Conservation (phyloP, 2,113 vertebrate species). For the Tragulus kanchil region DNA sequence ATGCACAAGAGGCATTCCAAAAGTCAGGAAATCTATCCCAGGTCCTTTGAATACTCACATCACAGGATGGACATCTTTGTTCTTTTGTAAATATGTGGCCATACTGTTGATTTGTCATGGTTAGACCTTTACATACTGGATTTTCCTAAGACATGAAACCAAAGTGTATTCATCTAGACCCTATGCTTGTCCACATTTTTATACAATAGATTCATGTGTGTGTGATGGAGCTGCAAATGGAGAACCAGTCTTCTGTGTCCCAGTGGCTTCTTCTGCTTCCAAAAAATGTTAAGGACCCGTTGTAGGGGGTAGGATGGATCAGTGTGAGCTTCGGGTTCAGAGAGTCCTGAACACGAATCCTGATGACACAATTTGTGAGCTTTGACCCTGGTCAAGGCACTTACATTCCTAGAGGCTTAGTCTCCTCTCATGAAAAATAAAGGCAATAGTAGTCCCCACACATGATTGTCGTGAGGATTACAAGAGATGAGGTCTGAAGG, state of each 20-base stretch:
- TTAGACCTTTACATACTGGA: neutral
- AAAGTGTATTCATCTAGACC: neutral
- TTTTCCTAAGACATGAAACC: neutral
- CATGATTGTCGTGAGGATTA: accelerated
- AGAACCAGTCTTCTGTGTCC: neutral
- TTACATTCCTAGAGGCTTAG: neutral
- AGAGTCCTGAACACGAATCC: neutral
- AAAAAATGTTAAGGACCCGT: neutral
- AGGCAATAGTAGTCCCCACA: neutral
- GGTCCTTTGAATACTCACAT: neutral
- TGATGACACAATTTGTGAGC: neutral
- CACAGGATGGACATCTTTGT: neutral
- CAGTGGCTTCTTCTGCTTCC: neutral
- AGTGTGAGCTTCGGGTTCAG: neutral
- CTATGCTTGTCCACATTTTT: neutral
- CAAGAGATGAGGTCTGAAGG: neutral
- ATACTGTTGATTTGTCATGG: accelerated
- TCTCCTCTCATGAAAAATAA: neutral
- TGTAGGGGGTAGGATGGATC: neutral
- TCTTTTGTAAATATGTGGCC: neutral
- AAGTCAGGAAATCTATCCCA: neutral
- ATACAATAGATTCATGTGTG: neutral
- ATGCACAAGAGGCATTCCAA: neutral
- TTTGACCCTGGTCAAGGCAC: neutral
- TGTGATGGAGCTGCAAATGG: neutral